phyloP scores from a whole-genome alignment of 2,888 invertebrate species.

The Adineta ricciae region DNA sequence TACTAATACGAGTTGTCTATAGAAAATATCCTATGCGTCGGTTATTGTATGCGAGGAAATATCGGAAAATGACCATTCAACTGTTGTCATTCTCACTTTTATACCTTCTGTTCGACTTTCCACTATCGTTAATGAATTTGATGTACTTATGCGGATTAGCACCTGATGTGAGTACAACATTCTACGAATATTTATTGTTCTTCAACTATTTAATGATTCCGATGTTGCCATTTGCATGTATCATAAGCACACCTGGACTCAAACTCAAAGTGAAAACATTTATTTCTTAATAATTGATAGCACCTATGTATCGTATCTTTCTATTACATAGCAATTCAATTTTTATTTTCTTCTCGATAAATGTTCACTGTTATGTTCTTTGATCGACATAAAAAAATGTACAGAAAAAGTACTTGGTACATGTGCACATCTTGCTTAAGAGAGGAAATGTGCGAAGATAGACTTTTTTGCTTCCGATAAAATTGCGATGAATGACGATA shows the following conservation, averaged over 20 bases:
- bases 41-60: neutral
- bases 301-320: too few species aligned
- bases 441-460: too few species aligned
- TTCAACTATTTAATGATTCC: neutral
- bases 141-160: neutral
- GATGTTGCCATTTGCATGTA: neutral
- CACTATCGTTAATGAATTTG: neutral
- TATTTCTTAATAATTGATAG: too few species aligned
- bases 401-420: too few species aligned
- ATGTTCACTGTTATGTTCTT: too few species aligned
- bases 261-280: neutral
- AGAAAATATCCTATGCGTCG: neutral
- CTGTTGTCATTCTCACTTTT: neutral
- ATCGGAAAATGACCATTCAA: neutral
- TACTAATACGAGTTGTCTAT: neutral
- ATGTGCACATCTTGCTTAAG: too few species aligned
- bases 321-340: too few species aligned
- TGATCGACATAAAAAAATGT: too few species aligned
- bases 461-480: too few species aligned
- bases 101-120: neutral
- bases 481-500: too few species aligned
- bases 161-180: neutral
- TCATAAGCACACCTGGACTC: neutral
- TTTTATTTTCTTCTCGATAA: too few species aligned
- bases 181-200: neutral